A percentile compares a stretch with the other conserved stretches of the same genome.
Evolutionary conservation across 1,140 invertebrate species (phyloP).

Genomic region (Phthorimaea operculella): DNA sequence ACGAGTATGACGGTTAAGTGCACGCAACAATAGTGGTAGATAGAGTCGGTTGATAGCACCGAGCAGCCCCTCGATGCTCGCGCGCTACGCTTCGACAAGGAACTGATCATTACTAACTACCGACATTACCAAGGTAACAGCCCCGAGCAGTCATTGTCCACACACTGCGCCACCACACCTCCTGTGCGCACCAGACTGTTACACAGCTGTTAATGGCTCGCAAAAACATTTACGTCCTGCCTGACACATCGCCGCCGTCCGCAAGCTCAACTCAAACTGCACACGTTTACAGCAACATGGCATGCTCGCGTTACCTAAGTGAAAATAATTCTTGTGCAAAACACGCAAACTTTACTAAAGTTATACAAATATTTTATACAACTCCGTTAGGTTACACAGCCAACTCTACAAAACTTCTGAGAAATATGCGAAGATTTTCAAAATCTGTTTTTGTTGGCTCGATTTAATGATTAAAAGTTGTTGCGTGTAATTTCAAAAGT

Average conservation of each 20-base stretch:
- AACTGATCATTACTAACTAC: constrained; percentile 16
- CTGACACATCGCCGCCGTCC: background rate
- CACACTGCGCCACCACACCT: background rate
- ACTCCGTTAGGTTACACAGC: background rate
- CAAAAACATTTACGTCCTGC: background rate
- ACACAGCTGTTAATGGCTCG: background rate
- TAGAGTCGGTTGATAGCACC: constrained; percentile 56
- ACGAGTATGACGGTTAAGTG: constrained; percentile 56
- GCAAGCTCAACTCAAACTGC: background rate
- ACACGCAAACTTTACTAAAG: background rate
- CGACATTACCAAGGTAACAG: constrained; percentile 21
- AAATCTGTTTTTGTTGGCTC: too few species aligned
- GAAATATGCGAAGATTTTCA: too few species aligned
- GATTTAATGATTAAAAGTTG: background rate
- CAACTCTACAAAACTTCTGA: too few species aligned
- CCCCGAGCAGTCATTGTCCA: constrained; percentile 13
- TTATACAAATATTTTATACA: background rate
- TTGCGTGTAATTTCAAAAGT: background rate
- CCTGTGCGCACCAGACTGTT: constrained; percentile 15
- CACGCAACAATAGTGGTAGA: constrained; percentile 50
- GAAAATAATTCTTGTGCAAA: background rate
- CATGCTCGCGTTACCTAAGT: background rate
- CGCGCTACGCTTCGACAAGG: constrained; percentile 24
- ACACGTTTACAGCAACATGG: too few species aligned
- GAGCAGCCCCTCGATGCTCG: constrained; percentile 31